Evolutionary conservation across 2,797 vertebrate genomes (phyloP).

Genomic region (Benthosema pterotum): DNA sequence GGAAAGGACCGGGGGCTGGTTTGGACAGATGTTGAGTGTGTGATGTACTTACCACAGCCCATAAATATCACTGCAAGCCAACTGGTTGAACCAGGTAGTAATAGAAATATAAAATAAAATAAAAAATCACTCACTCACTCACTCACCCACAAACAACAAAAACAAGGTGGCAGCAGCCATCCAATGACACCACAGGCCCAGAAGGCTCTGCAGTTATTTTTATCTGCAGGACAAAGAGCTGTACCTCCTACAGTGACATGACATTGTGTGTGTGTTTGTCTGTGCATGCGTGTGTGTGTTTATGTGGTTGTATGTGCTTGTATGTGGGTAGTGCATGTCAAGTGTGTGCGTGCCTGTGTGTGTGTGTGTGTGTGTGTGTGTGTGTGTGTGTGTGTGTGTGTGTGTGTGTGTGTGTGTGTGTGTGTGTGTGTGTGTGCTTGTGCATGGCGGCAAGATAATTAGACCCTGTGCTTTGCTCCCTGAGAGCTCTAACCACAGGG

Average conservation of each 20-base stretch:
- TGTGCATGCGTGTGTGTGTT: not conserved
- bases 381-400: conserved; percentile 16
- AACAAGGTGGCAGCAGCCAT: conserved; percentile 6
- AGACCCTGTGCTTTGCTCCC: conserved; percentile 72
- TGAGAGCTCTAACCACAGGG: conserved; percentile 69
- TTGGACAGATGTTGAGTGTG: no score
- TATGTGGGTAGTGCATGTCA: not conserved
- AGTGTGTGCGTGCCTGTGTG: no score
- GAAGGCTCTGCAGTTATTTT: conserved; percentile 63
- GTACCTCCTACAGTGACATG: conserved; percentile 60
- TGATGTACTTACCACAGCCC: no score
- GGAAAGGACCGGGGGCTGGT: no score
- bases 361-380: conserved; percentile 22
- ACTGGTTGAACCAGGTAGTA: no score
- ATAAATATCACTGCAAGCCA: no score
- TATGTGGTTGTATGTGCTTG: not conserved
- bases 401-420: conserved; percentile 12
- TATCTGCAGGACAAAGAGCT: conserved; percentile 63
- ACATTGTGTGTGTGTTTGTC: conserved; percentile 36
- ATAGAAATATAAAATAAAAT: no score
- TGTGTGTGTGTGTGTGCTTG: conserved; percentile 31
- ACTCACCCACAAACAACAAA: not conserved
- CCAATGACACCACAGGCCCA: conserved; percentile 41
- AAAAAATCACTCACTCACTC: not conserved
- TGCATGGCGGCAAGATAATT: conserved; percentile 69